Evolutionary conservation across 2,888 invertebrate species (phyloP), one percentile per base, ranked within the genome.

Genomic region (Sisyra terminalis): DNA sequence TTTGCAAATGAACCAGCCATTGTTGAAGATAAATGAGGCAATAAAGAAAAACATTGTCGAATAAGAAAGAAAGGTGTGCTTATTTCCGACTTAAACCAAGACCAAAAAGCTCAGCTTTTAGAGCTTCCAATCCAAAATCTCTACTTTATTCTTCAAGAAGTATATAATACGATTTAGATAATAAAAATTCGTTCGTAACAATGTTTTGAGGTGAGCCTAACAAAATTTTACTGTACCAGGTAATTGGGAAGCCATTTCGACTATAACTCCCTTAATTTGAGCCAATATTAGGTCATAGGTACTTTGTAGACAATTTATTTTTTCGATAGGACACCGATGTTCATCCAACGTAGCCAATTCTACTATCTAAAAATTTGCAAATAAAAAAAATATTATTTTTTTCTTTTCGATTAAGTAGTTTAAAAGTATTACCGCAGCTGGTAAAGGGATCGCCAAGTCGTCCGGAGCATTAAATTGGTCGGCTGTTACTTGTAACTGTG

Each of bases 271-370:
- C 52, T 67, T 67, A 9, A 65, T 50, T 51, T 67, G 65, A 6
- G 65, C 67, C 42, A 61, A 57, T 42, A 63, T 57, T n/a, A 66
- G 51, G 47, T 67, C 67, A 44, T 64, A 56, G 1, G 64, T 59
- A 8, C 57, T 54, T 42, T 58, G 59, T 5, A 67, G 46, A 49
- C 67, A 67, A n/a, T 56, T 50, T 2, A 65, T 50, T 52, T 67
- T 67, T 46, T 65, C 65, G 18, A 57, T 47, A 2, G 66, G 65
- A 40, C 59, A 63, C 46, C 55, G 55, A 24, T 58, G 55, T 4
- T 52, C 53, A 45, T 65, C 64, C 35, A 66, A 47, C 41, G 60
- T 58, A 2, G 66, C 63, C 42, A 67, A 52, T 51, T 67, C 66
- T 10, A 64, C 65, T n/a, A 65, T 47, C 60, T 60, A 46, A 43